Conservation (phyloP, 1,140 invertebrate species). For the Limonius californicus region DNA sequence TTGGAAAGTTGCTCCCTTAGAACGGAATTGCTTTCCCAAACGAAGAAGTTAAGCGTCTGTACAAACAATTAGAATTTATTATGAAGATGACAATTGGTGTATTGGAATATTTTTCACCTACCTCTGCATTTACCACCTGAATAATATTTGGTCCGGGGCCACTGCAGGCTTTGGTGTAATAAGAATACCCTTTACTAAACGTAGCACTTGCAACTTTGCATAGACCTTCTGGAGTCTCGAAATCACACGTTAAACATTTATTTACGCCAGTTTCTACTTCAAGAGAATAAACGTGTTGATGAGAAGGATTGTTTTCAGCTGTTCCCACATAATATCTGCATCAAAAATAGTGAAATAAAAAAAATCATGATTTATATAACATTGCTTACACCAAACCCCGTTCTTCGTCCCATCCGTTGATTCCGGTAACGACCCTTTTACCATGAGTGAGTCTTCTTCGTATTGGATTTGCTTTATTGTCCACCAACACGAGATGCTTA, state of each 20-base stretch:
- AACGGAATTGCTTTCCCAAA: slow-evolving; percentile 63
- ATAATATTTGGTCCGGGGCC: slow-evolving; percentile 54
- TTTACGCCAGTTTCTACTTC: slow-evolving; percentile 42
- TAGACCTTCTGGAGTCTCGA: slow-evolving; percentile 50
- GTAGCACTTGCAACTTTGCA: slow-evolving; percentile 65
- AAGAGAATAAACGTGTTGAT: slow-evolving; percentile 59
- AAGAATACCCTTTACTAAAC: slow-evolving; percentile 62
- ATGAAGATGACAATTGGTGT: too few relatives aligned
- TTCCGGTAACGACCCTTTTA: slow-evolving; percentile 68
- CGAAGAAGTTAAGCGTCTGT: slow-evolving; percentile 28
- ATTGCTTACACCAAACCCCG: slow-evolving; percentile 58
- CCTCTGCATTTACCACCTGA: neutral
- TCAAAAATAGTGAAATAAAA: slow-evolving; percentile 36
- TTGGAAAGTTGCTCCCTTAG: slow-evolving; percentile 55
- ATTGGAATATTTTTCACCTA: neutral
- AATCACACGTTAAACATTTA: slow-evolving; percentile 55
- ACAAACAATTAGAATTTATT: slow-evolving; percentile 8
- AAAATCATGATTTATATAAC: neutral
- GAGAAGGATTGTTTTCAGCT: slow-evolving; percentile 54
- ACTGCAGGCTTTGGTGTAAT: slow-evolving; percentile 68
- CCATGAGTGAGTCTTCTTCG: slow-evolving; percentile 59
- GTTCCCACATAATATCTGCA: slow-evolving; percentile 68
- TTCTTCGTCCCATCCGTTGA: slow-evolving; percentile 69
- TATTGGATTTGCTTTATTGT: slow-evolving; percentile 48
- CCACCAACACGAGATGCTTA: slow-evolving; percentile 52